These are phyloP conservation scores for Clarias pachynema DNA, from an alignment of 2,797 vertebrate species.

Conservation along the genomic window DNA sequence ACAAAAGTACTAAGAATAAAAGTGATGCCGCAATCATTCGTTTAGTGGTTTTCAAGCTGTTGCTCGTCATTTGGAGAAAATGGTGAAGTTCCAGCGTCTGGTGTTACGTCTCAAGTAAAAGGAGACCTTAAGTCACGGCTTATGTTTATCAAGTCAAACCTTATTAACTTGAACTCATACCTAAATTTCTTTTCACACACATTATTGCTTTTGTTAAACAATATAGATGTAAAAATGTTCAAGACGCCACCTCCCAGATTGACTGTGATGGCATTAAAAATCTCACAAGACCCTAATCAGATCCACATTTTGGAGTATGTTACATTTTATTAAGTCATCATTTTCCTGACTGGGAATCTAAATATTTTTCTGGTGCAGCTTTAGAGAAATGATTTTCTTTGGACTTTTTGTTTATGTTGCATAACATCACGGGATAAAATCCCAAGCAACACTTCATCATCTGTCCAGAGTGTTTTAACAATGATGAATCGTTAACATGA, in stretches of 20 bases:
- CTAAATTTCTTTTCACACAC: not conserved
- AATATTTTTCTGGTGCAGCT: constrained; percentile 31
- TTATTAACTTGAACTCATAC: not conserved
- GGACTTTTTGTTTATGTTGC: constrained; percentile 29
- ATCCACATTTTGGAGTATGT: not conserved
- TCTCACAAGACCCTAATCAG: not conserved
- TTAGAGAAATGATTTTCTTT: constrained; percentile 43
- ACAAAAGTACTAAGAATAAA: too few species aligned
- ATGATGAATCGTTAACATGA: constrained; percentile 25
- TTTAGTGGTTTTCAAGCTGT: too few species aligned
- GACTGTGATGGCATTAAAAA: too few species aligned
- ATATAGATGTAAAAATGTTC: too few species aligned
- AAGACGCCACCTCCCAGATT: too few species aligned
- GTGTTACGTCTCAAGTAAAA: too few species aligned
- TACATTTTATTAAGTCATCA: constrained; percentile 28
- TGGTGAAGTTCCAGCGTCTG: too few species aligned
- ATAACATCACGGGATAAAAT: constrained; percentile 32
- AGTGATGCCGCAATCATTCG: too few species aligned
- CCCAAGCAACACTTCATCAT: not conserved
- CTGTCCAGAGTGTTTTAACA: not conserved
- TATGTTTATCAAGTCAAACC: not conserved
- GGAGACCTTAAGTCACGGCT: not conserved
- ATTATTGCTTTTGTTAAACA: too few species aligned
- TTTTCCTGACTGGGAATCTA: constrained; percentile 40
- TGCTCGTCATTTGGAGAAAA: too few species aligned